phyloP scores from a whole-genome alignment of 2,888 invertebrate genomes.

The Lepetodrilus schrolli region DNA sequence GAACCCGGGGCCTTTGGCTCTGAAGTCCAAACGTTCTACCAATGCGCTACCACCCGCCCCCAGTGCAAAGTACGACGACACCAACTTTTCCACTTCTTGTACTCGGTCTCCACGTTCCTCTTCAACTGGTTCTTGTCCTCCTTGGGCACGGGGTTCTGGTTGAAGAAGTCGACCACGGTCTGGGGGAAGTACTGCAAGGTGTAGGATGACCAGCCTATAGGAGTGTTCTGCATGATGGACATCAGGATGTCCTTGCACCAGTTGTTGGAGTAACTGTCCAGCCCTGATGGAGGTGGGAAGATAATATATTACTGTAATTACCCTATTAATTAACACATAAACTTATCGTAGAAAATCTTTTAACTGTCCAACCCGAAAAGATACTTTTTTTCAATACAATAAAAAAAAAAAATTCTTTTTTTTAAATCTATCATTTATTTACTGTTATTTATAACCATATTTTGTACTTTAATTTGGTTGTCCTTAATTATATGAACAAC shows the following conservation, averaged over 20 bases:
- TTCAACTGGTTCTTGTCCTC: slow-evolving; percentile 94
- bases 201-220: slow-evolving; percentile 95
- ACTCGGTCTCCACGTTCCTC: slow-evolving; percentile 80
- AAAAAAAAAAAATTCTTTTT: too few relatives aligned
- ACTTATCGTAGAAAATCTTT: too few relatives aligned
- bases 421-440: too few relatives aligned
- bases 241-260: slow-evolving; percentile 93
- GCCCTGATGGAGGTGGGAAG: slow-evolving; percentile 70
- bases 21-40: too few relatives aligned
- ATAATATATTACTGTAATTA: too few relatives aligned
- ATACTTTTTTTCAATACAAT: not conserved
- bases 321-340: too few relatives aligned
- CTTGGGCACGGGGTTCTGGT: slow-evolving; percentile 58
- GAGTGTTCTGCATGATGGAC: slow-evolving; percentile 93
- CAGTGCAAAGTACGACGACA: too few relatives aligned
- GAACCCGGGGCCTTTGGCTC: too few relatives aligned
- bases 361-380: not conserved
- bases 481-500: too few relatives aligned
- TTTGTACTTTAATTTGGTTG: too few relatives aligned
- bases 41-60: too few relatives aligned
- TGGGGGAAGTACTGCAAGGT: slow-evolving; percentile 94
- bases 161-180: slow-evolving; percentile 89
- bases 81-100: slow-evolving; percentile 89
- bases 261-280: slow-evolving; percentile 81
- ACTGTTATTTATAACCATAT: too few relatives aligned